A percentile compares a stretch with the other conserved stretches of the same genome.
phyloP scores from a whole-genome alignment of 2,888 invertebrate genomes.

The Tuta absoluta region DNA sequence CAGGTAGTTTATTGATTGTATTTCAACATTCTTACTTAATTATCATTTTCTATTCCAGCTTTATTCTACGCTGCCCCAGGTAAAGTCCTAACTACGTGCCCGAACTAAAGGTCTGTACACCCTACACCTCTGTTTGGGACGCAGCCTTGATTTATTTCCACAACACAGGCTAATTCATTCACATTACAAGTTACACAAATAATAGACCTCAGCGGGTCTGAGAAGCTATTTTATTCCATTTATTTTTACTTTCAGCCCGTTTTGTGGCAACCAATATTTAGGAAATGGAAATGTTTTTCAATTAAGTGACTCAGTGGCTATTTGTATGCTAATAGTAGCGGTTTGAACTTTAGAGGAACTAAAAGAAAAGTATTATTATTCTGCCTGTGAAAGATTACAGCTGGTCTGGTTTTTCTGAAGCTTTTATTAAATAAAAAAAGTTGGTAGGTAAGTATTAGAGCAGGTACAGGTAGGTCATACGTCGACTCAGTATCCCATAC shows the following conservation, averaged over 20 bases:
- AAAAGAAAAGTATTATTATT: too few species aligned
- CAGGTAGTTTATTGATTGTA: too few species aligned
- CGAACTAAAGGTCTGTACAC: neutral
- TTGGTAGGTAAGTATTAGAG: too few species aligned
- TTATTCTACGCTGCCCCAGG: too few species aligned
- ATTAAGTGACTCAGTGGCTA: neutral
- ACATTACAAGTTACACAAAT: conserved; percentile 23
- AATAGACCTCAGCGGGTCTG: neutral
- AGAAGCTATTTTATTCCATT: neutral
- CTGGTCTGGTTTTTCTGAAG: neutral
- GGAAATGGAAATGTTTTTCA: conserved; percentile 2
- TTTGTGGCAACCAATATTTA: conserved; percentile 1
- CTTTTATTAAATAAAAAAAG: too few species aligned
- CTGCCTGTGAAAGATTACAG: neutral
- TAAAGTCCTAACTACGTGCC: neutral
- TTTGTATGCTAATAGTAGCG: conserved; percentile 3
- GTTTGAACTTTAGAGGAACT: neutral
- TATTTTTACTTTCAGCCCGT: neutral
- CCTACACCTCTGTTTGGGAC: neutral
- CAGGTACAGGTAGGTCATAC: too few species aligned
- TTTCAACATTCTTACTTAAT: too few species aligned
- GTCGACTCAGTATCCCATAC: too few species aligned
- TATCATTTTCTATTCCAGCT: too few species aligned
- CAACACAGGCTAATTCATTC: conserved; percentile 23
- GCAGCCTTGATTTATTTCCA: conserved; percentile 25